Percentiles rank a stretch among this genome's conserved stretches.
phyloP scores from a whole-genome alignment of 2,888 invertebrate genomes.

The Kryphioiulus occultus region DNA sequence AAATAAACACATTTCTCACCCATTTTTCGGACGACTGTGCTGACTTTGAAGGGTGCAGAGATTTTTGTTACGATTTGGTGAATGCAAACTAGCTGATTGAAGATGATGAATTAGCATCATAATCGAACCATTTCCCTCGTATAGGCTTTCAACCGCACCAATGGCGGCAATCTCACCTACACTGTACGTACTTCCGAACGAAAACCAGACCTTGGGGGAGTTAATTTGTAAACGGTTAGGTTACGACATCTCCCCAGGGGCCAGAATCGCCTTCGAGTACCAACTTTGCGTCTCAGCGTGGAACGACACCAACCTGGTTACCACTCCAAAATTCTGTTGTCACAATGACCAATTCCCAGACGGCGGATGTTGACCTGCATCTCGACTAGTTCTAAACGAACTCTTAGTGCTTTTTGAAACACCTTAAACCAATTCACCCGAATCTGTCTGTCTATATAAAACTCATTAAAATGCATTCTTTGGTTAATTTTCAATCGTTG shows the following conservation, averaged over 20 bases:
- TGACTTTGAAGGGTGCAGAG: neutral
- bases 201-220: neutral
- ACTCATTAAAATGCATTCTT: no score
- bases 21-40: neutral
- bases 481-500: no score
- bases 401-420: neutral
- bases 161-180: neutral
- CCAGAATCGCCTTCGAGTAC: constrained; percentile 8
- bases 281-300: constrained; percentile 8
- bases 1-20: neutral
- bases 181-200: neutral
- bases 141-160: neutral
- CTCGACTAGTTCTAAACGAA: neutral
- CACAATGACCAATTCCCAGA: neutral
- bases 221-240: neutral
- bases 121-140: neutral
- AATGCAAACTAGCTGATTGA: neutral
- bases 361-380: neutral
- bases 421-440: no score
- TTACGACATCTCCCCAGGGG: neutral
- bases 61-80: neutral
- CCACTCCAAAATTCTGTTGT: neutral
- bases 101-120: neutral
- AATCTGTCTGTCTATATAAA: no score
- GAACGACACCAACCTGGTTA: constrained; percentile 29